These are phyloP conservation scores for Tortricodes alternella DNA, from an alignment of 2,888 invertebrate genomes.

Conservation along the genomic window DNA sequence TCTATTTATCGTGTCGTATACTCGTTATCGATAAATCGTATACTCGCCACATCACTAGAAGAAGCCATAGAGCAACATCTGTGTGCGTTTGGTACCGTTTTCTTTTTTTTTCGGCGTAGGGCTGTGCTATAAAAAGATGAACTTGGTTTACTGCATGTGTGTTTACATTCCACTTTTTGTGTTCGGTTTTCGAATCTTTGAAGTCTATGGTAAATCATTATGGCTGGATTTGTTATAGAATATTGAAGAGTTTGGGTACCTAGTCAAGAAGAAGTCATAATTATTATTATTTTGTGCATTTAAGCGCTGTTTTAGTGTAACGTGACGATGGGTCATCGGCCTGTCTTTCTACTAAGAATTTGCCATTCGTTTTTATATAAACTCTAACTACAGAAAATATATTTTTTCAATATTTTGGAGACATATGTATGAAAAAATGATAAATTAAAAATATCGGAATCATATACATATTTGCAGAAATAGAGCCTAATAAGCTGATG, in stretches of 20 bases:
- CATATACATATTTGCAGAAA: no score
- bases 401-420: no score
- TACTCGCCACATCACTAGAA: slow-evolving; percentile 14
- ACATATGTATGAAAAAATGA: no score
- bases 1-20: no score
- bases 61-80: slow-evolving; percentile 20
- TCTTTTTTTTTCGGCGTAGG: slow-evolving; percentile 31
- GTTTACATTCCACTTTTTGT: slow-evolving; percentile 30
- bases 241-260: not conserved
- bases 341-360: no score
- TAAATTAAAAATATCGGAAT: no score
- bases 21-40: slow-evolving; percentile 3
- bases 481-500: no score
- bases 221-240: slow-evolving; percentile 9
- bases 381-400: no score
- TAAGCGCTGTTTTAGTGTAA: not conserved
- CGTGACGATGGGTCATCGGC: no score
- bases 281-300: slow-evolving; percentile 1
- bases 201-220: slow-evolving; percentile 15
- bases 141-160: slow-evolving; percentile 32
- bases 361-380: no score
- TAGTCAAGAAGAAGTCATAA: not conserved
- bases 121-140: slow-evolving; percentile 32
- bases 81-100: slow-evolving; percentile 29
- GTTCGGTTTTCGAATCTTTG: slow-evolving; percentile 29